phyloP scores from a whole-genome alignment of 2,888 invertebrate genomes.

The Selenia dentaria region DNA sequence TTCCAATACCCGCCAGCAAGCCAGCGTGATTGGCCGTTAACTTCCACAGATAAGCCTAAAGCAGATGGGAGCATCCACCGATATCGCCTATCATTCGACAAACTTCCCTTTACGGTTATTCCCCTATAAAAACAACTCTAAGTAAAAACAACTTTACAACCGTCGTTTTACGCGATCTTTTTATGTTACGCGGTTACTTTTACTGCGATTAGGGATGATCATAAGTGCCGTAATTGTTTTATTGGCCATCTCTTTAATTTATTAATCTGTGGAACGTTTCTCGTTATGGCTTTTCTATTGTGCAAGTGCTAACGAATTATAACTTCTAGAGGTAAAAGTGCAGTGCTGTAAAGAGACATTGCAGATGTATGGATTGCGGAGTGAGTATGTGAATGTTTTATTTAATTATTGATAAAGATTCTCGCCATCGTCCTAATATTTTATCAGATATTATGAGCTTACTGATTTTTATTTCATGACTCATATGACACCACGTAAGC shows the following conservation, averaged over 20 bases:
- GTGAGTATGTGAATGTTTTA: no score
- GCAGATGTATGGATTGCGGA: no score
- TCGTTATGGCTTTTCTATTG: not conserved
- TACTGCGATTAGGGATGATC: slow-evolving; percentile 38
- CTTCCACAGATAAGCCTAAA: slow-evolving; percentile 58
- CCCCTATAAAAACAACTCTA: slow-evolving; percentile 71
- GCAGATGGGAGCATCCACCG: slow-evolving; percentile 56
- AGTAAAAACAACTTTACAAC: slow-evolving; percentile 80
- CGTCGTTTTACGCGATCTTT: slow-evolving; percentile 63
- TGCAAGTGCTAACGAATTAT: not conserved
- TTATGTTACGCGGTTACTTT: slow-evolving; percentile 64
- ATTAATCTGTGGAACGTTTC: slow-evolving; percentile 35
- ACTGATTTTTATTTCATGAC: no score
- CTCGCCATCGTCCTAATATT: no score
- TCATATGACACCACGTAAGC: no score
- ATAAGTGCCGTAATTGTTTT: slow-evolving; percentile 54
- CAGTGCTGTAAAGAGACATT: no score
- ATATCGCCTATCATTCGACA: slow-evolving; percentile 66
- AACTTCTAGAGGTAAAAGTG: no score
- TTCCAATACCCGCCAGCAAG: slow-evolving; percentile 17
- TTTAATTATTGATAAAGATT: no score
- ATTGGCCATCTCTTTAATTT: slow-evolving; percentile 43
- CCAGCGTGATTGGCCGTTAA: slow-evolving; percentile 52
- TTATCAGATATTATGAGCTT: no score
- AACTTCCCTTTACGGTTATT: slow-evolving; percentile 77